A percentile compares a stretch with the other conserved stretches of the same genome.
Conservation (phyloP, 2,888 invertebrate genomes). For the Cephus runcator region DNA sequence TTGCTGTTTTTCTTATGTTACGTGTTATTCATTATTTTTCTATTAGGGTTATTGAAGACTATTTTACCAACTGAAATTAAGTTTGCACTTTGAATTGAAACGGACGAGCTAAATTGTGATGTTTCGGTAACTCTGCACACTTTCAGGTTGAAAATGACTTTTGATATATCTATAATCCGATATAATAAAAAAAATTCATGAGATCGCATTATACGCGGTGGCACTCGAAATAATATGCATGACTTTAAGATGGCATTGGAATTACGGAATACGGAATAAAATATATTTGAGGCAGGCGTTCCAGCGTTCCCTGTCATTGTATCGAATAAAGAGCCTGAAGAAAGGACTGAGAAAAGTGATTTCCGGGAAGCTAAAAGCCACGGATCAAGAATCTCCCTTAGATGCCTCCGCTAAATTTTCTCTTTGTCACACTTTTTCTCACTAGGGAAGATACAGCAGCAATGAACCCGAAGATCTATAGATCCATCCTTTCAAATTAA, state of each 20-base stretch:
- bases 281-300: not conserved
- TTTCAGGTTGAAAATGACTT: not conserved
- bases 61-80: not conserved
- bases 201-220: not conserved
- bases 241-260: not conserved
- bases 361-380: slow-evolving; percentile 63
- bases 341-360: slow-evolving; percentile 63
- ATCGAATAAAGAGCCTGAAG: slow-evolving; percentile 40
- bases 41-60: not conserved
- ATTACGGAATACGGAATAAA: not conserved
- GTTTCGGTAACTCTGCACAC: not conserved
- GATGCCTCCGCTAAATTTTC: not conserved
- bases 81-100: not conserved
- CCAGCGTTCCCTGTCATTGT: slow-evolving; percentile 15
- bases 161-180: not conserved
- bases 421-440: slow-evolving; percentile 13
- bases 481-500: not conserved
- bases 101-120: not conserved
- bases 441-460: not conserved
- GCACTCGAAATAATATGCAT: not conserved
- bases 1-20: not conserved
- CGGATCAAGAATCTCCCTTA: slow-evolving; percentile 53
- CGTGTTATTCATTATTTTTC: not conserved
- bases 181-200: not conserved
- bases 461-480: not conserved